Evolutionary conservation across 1,140 invertebrate species (phyloP), one percentile per base, ranked within the genome.

Genomic region (Psilanteris sp.): DNA sequence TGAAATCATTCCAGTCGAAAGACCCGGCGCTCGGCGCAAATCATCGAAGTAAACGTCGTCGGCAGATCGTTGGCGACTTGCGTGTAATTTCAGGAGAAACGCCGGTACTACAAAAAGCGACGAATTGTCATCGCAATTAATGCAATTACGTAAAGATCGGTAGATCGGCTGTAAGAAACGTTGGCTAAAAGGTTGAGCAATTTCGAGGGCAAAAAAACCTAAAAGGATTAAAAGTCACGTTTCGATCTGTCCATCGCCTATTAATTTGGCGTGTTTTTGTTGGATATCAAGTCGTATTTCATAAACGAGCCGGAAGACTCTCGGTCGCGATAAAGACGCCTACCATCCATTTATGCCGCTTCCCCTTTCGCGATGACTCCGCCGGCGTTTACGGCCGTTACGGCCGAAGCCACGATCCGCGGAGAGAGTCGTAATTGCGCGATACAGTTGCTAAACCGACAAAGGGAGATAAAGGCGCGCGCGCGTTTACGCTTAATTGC

Each of bases 391-490:
- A 59, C 39, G 4, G 34, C 20, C 13, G 37, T 36, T 26, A 54
- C 34, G 22, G 4, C 9, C n/a, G 4, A 10, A 13, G 5, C 11
- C 39, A 7, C 15, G 22, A 36, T 18, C 16, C 37, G 8, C 18
- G n/a, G 13, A 15, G 26, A 36, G 31, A 44, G 36, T 34, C 57
- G 22, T 48, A 43, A 48, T 48, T 62, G 20, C 43, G 31, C 55
- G 32, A 15, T 61, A 20, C 55, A 27, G 39, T 66, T 52, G 43
- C 27, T 20, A 26, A 67, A 55, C 62, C 50, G 62, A 44, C 62
- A 67, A 67, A 55, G 62, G 4, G 18, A 20, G 39, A 44, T 44
- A 55, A 41, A 13, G 20, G 16, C 14, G 9, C 18, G 18, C 11
- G 3, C 10, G 22, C 4, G 29, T 14, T 34, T 11, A 5, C 32